phyloP scores from a whole-genome alignment of 2,888 invertebrate species.

The Acleris sparsana region DNA sequence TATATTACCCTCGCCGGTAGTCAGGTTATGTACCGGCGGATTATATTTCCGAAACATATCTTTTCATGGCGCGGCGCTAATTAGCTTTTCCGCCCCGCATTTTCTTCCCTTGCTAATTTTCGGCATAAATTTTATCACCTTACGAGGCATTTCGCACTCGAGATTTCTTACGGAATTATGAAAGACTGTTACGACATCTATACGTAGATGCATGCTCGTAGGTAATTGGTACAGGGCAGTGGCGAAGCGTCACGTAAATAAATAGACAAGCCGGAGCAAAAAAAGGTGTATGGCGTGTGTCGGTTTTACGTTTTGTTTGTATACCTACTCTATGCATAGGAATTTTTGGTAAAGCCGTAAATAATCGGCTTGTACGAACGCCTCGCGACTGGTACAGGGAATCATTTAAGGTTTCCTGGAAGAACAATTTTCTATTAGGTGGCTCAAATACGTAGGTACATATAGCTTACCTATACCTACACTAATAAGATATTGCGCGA shows the following conservation, averaged over 20 bases:
- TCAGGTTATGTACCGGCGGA: slow-evolving; percentile 26
- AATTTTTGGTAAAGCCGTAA: too few species aligned
- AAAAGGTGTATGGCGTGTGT: too few species aligned
- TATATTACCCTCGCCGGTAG: slow-evolving; percentile 19
- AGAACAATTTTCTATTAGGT: neutral
- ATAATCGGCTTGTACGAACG: too few species aligned
- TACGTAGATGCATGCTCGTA: slow-evolving; percentile 29
- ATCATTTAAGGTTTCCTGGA: slow-evolving; percentile 13
- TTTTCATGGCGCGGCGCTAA: slow-evolving; percentile 44
- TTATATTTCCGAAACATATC: slow-evolving; percentile 41
- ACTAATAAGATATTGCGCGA: too few species aligned
- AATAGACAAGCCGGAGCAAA: too few species aligned
- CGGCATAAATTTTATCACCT: slow-evolving; percentile 49
- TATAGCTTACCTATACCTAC: too few species aligned
- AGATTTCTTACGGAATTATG: slow-evolving; percentile 33
- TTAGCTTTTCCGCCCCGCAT: slow-evolving; percentile 47
- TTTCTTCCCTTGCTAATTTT: slow-evolving; percentile 48
- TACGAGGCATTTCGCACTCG: slow-evolving; percentile 43
- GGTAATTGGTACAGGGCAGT: slow-evolving; percentile 37
- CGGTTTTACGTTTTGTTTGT: too few species aligned
- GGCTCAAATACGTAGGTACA: too few species aligned
- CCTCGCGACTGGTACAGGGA: slow-evolving; percentile 25
- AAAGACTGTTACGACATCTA: slow-evolving; percentile 20
- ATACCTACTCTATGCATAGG: too few species aligned
- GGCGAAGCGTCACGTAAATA: too few species aligned